These are phyloP conservation scores for Acanthosepion pharaonis DNA, from an alignment of 2,888 invertebrate genomes.

Conservation along the genomic window DNA sequence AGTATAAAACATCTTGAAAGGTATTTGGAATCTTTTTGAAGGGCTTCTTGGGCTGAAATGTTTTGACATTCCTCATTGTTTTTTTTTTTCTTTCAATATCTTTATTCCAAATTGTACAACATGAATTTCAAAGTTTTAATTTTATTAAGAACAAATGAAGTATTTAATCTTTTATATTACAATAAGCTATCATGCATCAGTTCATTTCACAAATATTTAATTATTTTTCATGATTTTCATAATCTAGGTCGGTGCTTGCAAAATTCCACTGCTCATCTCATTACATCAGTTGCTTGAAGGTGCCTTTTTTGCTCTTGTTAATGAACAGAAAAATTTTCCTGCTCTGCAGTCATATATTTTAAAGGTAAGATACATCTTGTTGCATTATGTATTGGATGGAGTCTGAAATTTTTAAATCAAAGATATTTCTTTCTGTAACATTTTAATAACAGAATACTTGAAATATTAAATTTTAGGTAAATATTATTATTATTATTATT, in stretches of 20 bases:
- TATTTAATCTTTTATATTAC: background rate
- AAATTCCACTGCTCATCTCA: background rate
- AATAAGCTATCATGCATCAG: background rate
- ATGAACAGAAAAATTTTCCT: background rate
- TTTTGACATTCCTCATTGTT: no score
- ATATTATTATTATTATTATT: no score
- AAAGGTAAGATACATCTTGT: background rate
- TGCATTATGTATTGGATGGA: no score
- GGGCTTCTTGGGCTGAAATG: no score
- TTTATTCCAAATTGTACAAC: no score
- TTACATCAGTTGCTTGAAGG: background rate
- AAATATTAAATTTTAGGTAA: no score
- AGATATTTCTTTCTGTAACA: no score
- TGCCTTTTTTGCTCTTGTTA: background rate
- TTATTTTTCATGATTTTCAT: background rate
- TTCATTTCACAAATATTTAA: background rate
- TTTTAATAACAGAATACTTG: no score
- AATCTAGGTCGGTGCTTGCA: background rate
- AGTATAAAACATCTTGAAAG: no score
- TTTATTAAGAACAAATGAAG: background rate
- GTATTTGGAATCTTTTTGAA: no score
- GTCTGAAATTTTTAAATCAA: no score
- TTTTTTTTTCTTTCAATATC: no score
- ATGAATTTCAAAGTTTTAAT: background rate
- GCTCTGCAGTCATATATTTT: background rate